Conservation (phyloP, 1,140 invertebrate species). For the Drosophila watanabei region DNA sequence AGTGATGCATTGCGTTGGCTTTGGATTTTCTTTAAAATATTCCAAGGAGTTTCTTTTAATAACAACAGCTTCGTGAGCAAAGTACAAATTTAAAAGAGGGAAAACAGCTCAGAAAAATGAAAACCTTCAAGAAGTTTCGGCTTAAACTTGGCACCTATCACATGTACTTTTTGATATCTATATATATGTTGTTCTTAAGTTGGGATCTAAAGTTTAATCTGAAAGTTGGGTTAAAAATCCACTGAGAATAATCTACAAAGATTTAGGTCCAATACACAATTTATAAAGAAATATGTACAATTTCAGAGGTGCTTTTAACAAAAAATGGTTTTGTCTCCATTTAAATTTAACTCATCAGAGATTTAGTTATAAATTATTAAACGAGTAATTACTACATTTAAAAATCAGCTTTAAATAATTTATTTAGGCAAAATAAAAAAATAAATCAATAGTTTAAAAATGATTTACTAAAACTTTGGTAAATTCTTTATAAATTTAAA, state of each 20-base stretch:
- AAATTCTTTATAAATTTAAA: not conserved
- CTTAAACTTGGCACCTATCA: not conserved
- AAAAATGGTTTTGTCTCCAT: too few relatives aligned
- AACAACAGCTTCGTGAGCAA: slow-evolving; percentile 54
- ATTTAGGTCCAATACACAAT: too few relatives aligned
- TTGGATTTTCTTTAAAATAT: not conserved
- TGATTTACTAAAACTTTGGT: not conserved
- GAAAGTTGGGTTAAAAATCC: too few relatives aligned
- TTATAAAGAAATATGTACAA: too few relatives aligned
- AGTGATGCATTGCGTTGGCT: slow-evolving; percentile 11
- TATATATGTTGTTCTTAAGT: not conserved
- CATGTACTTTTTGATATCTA: not conserved
- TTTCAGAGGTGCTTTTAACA: too few relatives aligned
- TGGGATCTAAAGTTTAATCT: too few relatives aligned
- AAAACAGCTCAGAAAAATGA: not conserved
- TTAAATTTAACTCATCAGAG: too few relatives aligned
- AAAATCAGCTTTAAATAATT: not conserved
- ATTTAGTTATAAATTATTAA: not conserved
- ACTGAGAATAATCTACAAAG: too few relatives aligned
- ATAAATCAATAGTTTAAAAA: not conserved
- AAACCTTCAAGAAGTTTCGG: not conserved
- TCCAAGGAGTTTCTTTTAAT: slow-evolving; percentile 42
- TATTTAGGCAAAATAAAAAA: not conserved
- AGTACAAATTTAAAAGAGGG: slow-evolving; percentile 46
- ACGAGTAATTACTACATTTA: not conserved